Percentiles rank a stretch among this genome's conserved stretches.
phyloP scores from a whole-genome alignment of 1,140 invertebrate genomes.

The Microplitis demolitor region DNA sequence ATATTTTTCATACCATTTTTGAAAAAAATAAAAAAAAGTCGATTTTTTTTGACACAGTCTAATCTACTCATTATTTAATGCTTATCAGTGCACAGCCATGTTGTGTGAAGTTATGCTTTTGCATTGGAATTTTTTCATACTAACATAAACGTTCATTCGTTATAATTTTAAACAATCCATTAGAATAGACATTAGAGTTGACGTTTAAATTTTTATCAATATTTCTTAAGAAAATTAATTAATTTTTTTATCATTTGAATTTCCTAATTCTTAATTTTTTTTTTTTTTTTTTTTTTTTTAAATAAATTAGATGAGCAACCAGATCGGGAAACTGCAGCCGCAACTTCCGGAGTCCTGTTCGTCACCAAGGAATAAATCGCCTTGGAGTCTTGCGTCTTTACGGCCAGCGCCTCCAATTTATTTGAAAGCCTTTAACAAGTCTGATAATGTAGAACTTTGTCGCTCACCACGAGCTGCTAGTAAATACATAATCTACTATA shows the following conservation, averaged over 20 bases:
- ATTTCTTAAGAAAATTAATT: background rate
- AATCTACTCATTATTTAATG: slow-evolving; percentile 11
- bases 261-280: background rate
- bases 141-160: slow-evolving; percentile 17
- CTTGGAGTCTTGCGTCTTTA: slow-evolving; percentile 55
- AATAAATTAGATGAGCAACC: slow-evolving; percentile 40
- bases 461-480: slow-evolving; percentile 44
- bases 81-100: slow-evolving; percentile 56
- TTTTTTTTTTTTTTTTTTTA: slow-evolving; percentile 4
- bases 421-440: slow-evolving; percentile 53
- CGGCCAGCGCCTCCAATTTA: slow-evolving; percentile 56
- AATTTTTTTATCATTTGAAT: background rate
- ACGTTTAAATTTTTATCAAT: background rate
- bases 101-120: slow-evolving; percentile 62
- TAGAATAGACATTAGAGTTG: background rate
- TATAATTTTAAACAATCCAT: background rate
- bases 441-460: slow-evolving; percentile 42
- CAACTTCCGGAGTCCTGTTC: slow-evolving; percentile 43
- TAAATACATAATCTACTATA: slow-evolving; percentile 32
- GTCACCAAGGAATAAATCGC: slow-evolving; percentile 51
- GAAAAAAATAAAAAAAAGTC: too few relatives aligned
- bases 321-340: slow-evolving; percentile 48
- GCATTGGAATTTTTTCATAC: slow-evolving; percentile 45
- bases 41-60: too few relatives aligned
- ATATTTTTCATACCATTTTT: too few relatives aligned